phyloP scores from a whole-genome alignment of 2,113 vertebrate genomes.

The Marcusenius ussheri region DNA sequence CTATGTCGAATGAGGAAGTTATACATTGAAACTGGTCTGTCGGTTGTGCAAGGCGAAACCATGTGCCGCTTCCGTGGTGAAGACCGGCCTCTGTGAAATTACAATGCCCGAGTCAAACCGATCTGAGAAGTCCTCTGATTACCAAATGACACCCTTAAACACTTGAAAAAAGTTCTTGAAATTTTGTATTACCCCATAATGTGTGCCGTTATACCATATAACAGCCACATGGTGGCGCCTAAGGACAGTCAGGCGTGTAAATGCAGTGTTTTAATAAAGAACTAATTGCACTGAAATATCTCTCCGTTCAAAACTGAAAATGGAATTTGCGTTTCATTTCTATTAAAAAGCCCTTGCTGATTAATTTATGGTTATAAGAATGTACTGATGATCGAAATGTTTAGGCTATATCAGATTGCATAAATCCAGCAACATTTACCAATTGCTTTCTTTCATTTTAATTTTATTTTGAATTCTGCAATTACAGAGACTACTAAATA shows the following conservation, averaged over 20 bases:
- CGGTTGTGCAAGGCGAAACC: neutral
- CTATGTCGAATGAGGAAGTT: neutral
- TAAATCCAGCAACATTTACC: neutral
- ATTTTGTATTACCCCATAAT: neutral
- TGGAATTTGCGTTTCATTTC: neutral
- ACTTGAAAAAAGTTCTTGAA: neutral
- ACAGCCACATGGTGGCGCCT: slow-evolving; percentile 5
- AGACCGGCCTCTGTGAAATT: neutral
- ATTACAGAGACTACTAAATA: neutral
- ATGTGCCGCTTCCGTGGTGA: neutral
- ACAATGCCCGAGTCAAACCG: neutral
- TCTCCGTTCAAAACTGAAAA: neutral
- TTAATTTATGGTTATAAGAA: neutral
- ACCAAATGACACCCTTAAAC: neutral
- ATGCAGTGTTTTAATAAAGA: neutral
- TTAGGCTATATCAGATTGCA: neutral
- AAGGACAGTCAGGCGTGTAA: neutral
- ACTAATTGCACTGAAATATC: neutral
- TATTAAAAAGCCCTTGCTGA: neutral
- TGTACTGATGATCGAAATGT: neutral
- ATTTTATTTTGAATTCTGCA: neutral
- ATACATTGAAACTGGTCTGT: neutral
- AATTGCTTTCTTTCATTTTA: neutral
- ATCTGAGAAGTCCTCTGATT: neutral
- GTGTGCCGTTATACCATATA: neutral